Base-by-base conservation (phyloP, 2,797 vertebrate genomes). In the Hippocampus kuda region DNA sequence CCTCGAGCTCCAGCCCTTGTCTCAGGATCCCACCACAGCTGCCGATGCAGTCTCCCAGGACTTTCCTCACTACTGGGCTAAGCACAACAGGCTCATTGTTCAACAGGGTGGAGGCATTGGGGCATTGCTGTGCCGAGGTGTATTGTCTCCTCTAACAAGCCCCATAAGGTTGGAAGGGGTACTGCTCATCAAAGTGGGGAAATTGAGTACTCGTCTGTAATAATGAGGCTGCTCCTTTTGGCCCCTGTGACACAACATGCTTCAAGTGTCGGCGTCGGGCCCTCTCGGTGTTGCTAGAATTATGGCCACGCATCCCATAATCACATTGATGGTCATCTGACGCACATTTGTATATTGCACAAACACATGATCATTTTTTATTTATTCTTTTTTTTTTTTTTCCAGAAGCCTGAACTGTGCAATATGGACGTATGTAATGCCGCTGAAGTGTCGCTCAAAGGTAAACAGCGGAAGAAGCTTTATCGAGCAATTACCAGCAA, bases 31-130 rank as follows among this genome's bases (percentile, higher is more conserved):
- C 87, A 84, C 81, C 85, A 87, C 88, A 91, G 89, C 89, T 91
- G 91, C 88, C 81, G 82, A 79, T 72, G 72, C 75, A 42, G 85
- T 89, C 87, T 90, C 87, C 85, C 87, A 88, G 89, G 88, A 87
- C 86, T 76, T 81, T 81, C 75, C 81, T 78, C 78, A 75, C 79
- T 77, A 79, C 81, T 72, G 87, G 83, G 83, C 83, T 72, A 84
- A 80, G 85, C 85, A 92, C 87, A 91, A 90, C 89, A 84, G 89
- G 81, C 83, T 84, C 86, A 93, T 92, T 92, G 90, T 91, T 85
- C 79, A 68, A 73, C 65, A 71, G 82, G 82, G 81, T 75, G 83
- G 75, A 80, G 86, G 82, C 78, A 75, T 79, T 24, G 24, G 85
- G 83, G 86, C 84, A 77, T 84, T 75, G 81, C 75, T 10, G 77